Percentiles rank a stretch among this genome's conserved stretches.
Evolutionary conservation across 1,140 invertebrate genomes (phyloP).

Genomic region (Portunus trituberculatus): DNA sequence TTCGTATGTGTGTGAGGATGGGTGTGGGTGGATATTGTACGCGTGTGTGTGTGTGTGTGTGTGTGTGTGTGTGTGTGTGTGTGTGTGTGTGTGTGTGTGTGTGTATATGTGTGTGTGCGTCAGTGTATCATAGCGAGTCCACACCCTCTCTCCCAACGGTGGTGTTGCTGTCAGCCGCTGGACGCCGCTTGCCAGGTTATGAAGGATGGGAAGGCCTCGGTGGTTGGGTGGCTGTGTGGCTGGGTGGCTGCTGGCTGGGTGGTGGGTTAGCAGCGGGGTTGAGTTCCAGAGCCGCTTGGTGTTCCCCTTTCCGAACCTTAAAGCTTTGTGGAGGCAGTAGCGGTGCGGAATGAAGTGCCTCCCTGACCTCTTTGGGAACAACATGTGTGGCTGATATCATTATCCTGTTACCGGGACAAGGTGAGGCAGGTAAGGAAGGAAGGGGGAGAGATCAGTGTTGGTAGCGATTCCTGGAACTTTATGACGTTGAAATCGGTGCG

Average conservation of each 20-base stretch:
- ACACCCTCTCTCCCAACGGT: neutral
- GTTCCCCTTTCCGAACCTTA: no score
- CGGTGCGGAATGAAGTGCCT: no score
- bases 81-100: no score
- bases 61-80: neutral
- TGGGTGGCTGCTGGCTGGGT: neutral
- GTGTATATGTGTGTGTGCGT: no score
- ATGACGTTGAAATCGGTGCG: neutral
- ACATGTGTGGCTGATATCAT: neutral
- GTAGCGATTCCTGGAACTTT: neutral
- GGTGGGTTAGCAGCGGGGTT: neutral
- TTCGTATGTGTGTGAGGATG: neutral
- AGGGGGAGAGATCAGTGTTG: no score
- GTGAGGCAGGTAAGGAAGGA: neutral
- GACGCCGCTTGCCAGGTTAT: neutral
- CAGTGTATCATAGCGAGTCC: neutral
- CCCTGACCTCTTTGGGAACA: neutral
- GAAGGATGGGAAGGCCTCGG: neutral
- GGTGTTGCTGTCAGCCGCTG: neutral
- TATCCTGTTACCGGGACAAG: neutral
- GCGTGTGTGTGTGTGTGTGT: neutral
- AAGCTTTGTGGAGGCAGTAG: no score
- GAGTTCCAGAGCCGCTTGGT: no score
- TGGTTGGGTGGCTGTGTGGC: neutral
- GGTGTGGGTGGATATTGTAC: neutral